These are phyloP conservation scores for Drosophila lacteicornis DNA, from an alignment of 1,140 invertebrate genomes.

Conservation along the genomic window DNA sequence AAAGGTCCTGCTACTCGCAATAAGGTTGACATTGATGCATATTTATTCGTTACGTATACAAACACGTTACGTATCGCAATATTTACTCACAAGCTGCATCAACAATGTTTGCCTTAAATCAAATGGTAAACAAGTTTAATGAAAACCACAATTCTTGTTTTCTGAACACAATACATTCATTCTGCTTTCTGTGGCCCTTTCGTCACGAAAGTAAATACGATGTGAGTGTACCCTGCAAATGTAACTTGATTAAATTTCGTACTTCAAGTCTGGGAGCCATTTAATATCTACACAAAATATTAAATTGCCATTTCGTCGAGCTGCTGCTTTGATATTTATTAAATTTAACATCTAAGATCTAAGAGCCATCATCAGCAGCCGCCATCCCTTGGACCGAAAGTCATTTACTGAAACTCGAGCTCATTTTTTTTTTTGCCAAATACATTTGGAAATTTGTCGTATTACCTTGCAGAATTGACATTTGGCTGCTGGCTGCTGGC, in stretches of 20 bases:
- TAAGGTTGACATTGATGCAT: neutral
- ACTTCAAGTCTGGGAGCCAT: slow-evolving; percentile 30
- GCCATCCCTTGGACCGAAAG: slow-evolving; percentile 10
- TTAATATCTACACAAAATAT: slow-evolving; percentile 49
- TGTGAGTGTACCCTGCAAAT: slow-evolving; percentile 8
- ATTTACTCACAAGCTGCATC: neutral
- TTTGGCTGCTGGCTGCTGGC: slow-evolving; percentile 24
- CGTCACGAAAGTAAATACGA: slow-evolving; percentile 31
- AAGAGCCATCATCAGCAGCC: slow-evolving; percentile 16
- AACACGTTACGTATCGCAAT: neutral
- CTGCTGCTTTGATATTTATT: slow-evolving; percentile 66
- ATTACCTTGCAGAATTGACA: slow-evolving; percentile 55
- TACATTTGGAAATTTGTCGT: slow-evolving; percentile 57
- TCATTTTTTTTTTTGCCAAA: slow-evolving; percentile 39
- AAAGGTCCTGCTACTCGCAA: neutral
- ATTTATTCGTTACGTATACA: neutral
- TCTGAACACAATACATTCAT: slow-evolving; percentile 2
- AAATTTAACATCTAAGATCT: slow-evolving; percentile 61
- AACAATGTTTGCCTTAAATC: neutral
- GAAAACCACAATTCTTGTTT: slow-evolving; percentile 3
- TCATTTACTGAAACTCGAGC: slow-evolving; percentile 55
- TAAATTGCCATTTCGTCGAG: slow-evolving; percentile 43
- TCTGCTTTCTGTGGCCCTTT: slow-evolving; percentile 4
- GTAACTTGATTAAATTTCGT: slow-evolving; percentile 33
- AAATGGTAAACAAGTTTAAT: neutral